These are phyloP conservation scores for Diorhabda carinulata DNA, from an alignment of 1,140 invertebrate species.

Conservation along the genomic window DNA sequence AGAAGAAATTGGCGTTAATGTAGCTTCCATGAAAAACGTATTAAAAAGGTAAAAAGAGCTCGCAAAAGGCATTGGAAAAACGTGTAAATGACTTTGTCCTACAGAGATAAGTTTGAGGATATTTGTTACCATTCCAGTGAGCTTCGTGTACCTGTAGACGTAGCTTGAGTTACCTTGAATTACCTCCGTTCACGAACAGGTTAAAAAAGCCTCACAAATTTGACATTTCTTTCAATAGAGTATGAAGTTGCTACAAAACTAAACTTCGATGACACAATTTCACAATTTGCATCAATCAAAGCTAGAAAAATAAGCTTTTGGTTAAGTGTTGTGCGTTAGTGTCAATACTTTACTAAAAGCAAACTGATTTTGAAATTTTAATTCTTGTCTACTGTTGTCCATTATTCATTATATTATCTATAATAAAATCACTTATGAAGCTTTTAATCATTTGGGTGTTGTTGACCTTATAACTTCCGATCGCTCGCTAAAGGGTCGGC, in stretches of 20 bases:
- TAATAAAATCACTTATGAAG: too few relatives aligned
- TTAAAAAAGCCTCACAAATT: neutral
- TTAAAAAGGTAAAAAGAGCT: slow-evolving; percentile 4
- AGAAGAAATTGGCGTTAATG: neutral
- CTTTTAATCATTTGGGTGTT: too few relatives aligned
- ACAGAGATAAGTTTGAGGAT: neutral
- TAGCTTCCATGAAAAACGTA: slow-evolving; percentile 5
- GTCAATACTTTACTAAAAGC: too few relatives aligned
- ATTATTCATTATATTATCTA: too few relatives aligned
- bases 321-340: too few relatives aligned
- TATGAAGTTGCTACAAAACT: neutral
- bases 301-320: too few relatives aligned
- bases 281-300: too few relatives aligned
- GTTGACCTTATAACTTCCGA: too few relatives aligned
- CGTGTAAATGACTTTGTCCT: neutral
- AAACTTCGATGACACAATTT: too few relatives aligned
- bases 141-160: neutral
- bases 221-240: neutral
- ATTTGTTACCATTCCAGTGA: neutral
- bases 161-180: neutral
- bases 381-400: too few relatives aligned
- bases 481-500: too few relatives aligned
- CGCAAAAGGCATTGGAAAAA: neutral
- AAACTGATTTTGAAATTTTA: too few relatives aligned
- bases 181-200: neutral